Conservation (phyloP, 2,113 vertebrate species). For the Halcyon senegalensis region DNA sequence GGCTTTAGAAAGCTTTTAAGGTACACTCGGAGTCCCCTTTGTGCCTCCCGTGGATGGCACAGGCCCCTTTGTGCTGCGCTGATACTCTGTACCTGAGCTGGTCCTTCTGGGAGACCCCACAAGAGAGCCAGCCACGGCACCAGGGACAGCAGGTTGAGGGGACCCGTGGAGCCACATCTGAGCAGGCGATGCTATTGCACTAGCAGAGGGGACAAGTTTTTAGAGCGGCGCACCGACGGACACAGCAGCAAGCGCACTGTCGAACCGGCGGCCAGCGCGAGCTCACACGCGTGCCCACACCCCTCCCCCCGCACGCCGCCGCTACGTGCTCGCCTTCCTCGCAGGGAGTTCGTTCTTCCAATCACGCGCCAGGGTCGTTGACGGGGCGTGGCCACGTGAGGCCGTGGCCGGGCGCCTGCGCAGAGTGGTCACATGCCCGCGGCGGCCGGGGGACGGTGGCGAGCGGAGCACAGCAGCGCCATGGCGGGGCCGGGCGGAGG, state of each 20-base stretch:
- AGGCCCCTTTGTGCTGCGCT: rapidly evolving
- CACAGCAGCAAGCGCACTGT: too few relatives aligned
- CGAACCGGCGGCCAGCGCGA: too few relatives aligned
- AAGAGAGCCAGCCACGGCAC: not conserved
- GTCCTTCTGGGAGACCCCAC: not conserved
- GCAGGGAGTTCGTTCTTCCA: rapidly evolving
- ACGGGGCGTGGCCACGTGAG: too few relatives aligned
- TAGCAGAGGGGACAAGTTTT: rapidly evolving
- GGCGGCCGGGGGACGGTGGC: not conserved
- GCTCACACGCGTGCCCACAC: too few relatives aligned
- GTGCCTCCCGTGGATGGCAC: not conserved
- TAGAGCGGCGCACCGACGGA: rapidly evolving
- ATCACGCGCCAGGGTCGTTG: not conserved
- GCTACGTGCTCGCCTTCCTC: not conserved
- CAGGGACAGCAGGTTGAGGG: too few relatives aligned
- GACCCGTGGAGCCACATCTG: not conserved
- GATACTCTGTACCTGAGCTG: rapidly evolving
- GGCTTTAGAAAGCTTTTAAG: not conserved
- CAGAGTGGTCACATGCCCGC: not conserved
- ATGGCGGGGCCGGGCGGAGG: too few relatives aligned
- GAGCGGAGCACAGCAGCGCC: too few relatives aligned
- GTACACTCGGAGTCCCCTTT: rapidly evolving
- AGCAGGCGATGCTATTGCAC: not conserved
- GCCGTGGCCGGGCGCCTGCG: not conserved
- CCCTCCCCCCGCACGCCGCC: not conserved